Evolutionary conservation across 1,140 invertebrate genomes (phyloP).

Genomic region (Mizuhopecten yessoensis): DNA sequence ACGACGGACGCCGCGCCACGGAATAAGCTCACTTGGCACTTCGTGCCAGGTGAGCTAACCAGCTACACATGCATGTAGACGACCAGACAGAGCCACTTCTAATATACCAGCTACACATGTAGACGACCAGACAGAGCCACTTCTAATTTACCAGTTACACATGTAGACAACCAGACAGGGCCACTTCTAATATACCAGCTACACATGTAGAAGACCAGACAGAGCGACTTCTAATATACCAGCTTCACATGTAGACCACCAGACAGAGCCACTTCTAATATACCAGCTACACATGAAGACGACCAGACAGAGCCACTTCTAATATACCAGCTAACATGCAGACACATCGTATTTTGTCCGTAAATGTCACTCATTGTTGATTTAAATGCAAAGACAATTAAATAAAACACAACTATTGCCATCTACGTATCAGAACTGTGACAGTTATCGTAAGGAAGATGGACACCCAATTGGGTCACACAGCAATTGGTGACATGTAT

Average conservation of each 20-base stretch:
- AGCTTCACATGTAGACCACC: not conserved
- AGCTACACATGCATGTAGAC: no score
- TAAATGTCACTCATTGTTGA: slow-evolving; percentile 28
- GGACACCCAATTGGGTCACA: not conserved
- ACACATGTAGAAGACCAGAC: no score
- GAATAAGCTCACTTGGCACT: no score
- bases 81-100: no score
- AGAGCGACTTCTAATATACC: not conserved
- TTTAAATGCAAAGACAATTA: not conserved
- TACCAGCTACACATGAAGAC: not conserved
- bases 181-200: no score
- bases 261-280: not conserved
- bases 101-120: no score
- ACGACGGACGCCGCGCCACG: no score
- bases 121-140: no score
- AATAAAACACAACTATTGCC: not conserved
- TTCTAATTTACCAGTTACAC: no score
- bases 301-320: not conserved
- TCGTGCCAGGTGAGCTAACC: no score
- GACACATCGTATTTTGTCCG: not conserved
- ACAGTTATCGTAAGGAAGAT: not conserved
- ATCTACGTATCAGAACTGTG: not conserved
- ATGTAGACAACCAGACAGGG: no score
- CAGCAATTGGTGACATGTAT: not conserved
- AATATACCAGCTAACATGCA: slow-evolving; percentile 6